Evolutionary conservation across 2,113 vertebrate genomes (phyloP).

Genomic region (Alligator mississippiensis): DNA sequence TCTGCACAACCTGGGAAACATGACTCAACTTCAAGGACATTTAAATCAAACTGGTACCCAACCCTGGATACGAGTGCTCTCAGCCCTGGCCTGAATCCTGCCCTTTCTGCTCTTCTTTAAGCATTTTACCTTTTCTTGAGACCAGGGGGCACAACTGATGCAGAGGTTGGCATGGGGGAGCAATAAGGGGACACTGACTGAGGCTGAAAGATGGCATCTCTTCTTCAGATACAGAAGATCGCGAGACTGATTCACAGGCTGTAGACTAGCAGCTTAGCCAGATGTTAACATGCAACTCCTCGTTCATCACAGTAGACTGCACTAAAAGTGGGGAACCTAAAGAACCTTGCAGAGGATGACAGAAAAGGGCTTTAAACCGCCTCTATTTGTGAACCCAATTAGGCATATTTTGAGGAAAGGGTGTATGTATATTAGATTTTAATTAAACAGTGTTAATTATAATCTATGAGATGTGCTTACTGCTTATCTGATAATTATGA

Average conservation of each 20-base stretch:
- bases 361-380: slow-evolving; percentile 52
- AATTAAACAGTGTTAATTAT: slow-evolving; percentile 90
- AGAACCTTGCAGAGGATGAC: slow-evolving; percentile 18
- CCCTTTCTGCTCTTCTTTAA: neutral
- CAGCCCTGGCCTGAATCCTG: neutral
- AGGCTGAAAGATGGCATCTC: neutral
- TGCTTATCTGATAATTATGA: slow-evolving; percentile 89
- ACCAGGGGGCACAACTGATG: neutral
- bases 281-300: neutral
- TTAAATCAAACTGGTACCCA: neutral
- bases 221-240: neutral
- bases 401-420: slow-evolving; percentile 80
- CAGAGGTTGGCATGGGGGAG: neutral
- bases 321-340: neutral
- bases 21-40: neutral
- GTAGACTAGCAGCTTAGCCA: neutral
- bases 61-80: neutral
- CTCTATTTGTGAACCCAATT: slow-evolving; percentile 76
- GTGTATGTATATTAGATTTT: slow-evolving; percentile 86
- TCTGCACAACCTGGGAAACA: neutral
- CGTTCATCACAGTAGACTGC: neutral
- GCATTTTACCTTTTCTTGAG: neutral
- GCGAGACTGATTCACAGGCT: neutral
- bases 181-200: neutral
- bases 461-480: slow-evolving; percentile 89